phyloP scores from a whole-genome alignment of 2,888 invertebrate genomes.

The Eupithecia insigniata region DNA sequence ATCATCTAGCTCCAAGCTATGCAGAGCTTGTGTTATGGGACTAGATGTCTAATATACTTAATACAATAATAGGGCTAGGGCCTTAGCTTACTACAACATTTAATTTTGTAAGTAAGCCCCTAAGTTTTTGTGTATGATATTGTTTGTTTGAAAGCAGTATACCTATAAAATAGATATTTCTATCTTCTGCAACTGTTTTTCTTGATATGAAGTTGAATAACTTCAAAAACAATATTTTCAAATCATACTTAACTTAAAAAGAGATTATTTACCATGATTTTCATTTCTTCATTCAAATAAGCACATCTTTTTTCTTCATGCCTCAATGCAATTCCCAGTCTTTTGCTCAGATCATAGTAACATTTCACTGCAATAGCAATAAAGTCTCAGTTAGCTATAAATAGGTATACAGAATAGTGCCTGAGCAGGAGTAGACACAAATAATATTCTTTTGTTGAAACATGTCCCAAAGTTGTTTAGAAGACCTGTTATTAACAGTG shows the following conservation, averaged over 20 bases:
- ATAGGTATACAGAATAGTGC: background rate
- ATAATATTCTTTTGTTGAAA: background rate
- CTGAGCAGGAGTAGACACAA: background rate
- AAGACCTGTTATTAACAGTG: background rate
- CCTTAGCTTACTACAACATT: background rate
- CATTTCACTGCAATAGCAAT: conserved; percentile 87
- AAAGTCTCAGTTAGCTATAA: background rate
- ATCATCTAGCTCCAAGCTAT: too few species aligned
- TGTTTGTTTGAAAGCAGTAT: background rate
- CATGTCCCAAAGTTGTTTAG: background rate
- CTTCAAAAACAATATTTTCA: background rate
- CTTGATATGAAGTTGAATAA: background rate
- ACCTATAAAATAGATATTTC: background rate
- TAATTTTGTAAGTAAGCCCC: background rate
- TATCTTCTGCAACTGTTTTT: background rate
- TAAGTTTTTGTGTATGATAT: background rate
- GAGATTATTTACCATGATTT: conserved; percentile 86
- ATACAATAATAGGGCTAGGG: too few species aligned
- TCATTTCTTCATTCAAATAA: conserved; percentile 94
- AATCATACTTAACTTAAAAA: background rate
- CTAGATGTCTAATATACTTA: too few species aligned
- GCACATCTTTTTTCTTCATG: conserved; percentile 96
- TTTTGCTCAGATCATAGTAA: conserved; percentile 96
- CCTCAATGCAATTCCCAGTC: conserved; percentile 92
- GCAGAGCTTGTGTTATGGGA: too few species aligned